phyloP scores from a whole-genome alignment of 2,797 vertebrate genomes.

The Pristis pectinata region DNA sequence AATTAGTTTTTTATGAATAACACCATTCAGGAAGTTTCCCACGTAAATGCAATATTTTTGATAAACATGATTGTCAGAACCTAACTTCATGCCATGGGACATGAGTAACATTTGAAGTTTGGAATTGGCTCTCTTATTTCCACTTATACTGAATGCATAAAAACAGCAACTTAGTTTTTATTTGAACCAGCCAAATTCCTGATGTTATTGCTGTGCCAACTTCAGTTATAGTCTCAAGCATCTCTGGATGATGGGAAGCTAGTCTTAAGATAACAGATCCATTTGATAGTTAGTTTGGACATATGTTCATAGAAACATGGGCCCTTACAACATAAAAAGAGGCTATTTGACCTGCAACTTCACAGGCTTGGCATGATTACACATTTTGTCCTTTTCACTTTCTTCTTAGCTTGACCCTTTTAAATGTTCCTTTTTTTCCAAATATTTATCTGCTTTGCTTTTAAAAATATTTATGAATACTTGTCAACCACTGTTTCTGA shows the following conservation, averaged over 20 bases:
- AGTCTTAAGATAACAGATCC: not conserved
- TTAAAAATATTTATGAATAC: not conserved
- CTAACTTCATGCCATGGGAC: not conserved
- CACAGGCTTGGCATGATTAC: not conserved
- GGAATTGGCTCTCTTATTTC: not conserved
- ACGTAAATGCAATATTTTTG: not conserved
- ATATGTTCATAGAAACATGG: not conserved
- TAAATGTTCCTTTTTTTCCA: not conserved
- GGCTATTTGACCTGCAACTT: not conserved
- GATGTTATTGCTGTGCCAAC: not conserved
- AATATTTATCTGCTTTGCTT: not conserved
- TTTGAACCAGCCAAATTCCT: not conserved
- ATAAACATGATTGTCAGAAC: not conserved
- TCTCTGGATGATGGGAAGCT: not conserved
- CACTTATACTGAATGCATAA: not conserved
- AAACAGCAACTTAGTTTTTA: not conserved
- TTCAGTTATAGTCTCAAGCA: not conserved
- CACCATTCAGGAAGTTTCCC: not conserved
- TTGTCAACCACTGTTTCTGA: not conserved
- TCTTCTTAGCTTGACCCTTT: not conserved
- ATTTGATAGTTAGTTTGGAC: not conserved
- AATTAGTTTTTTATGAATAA: not conserved
- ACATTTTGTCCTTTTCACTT: not conserved
- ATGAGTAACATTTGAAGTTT: not conserved
- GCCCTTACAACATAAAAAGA: not conserved